These are phyloP conservation scores for Parauchenoglanis ngamensis DNA, from an alignment of 2,797 vertebrate genomes.

Conservation along the genomic window DNA sequence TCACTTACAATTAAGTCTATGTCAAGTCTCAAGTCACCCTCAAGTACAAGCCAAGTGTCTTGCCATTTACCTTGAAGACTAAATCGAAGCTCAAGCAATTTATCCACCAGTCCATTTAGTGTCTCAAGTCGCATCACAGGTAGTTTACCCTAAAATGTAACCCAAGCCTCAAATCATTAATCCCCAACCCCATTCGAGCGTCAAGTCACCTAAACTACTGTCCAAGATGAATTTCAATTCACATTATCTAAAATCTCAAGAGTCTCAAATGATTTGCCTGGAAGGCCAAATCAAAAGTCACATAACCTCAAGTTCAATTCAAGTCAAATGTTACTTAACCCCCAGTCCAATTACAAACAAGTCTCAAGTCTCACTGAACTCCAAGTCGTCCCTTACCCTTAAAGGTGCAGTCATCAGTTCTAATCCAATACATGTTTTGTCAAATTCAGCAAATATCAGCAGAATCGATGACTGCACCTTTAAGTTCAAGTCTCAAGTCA, in stretches of 20 bases:
- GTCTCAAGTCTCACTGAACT: too few species aligned
- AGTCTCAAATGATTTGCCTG: background rate
- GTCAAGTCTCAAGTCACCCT: background rate
- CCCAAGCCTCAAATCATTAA: background rate
- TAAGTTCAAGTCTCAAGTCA: background rate
- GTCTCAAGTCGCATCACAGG: background rate
- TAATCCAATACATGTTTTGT: too few species aligned
- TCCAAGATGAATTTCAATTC: background rate
- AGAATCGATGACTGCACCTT: too few species aligned
- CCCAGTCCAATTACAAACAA: too few species aligned
- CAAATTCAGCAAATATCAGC: too few species aligned
- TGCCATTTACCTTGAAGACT: background rate
- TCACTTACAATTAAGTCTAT: background rate
- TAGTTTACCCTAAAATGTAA: background rate
- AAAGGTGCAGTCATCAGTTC: too few species aligned
- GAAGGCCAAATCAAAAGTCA: background rate
- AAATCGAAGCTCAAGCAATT: background rate
- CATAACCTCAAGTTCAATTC: background rate
- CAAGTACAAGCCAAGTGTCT: background rate
- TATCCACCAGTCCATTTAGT: background rate
- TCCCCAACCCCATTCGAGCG: background rate
- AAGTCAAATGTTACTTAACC: background rate
- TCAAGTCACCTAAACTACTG: background rate
- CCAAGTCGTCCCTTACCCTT: too few species aligned
- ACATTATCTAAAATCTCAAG: background rate